These are phyloP conservation scores for Ernsta delagoae DNA, from an alignment of 2,888 invertebrate species.

Conservation along the genomic window DNA sequence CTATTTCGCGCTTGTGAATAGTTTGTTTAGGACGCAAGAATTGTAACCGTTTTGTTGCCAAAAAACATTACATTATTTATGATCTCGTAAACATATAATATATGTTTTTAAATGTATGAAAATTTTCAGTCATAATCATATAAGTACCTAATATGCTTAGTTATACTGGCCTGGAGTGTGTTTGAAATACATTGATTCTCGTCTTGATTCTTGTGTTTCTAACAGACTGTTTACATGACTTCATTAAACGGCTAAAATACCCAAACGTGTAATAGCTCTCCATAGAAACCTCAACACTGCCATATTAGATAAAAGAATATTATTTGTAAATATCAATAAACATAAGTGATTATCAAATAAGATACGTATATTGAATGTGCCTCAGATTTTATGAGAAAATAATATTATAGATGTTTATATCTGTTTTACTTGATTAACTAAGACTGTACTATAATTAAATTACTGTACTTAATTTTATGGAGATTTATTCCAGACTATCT, in stretches of 20 bases:
- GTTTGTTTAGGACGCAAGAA: slow-evolving; percentile 33
- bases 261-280: slow-evolving; percentile 47
- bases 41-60: slow-evolving; percentile 39
- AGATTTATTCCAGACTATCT: slow-evolving; percentile 4
- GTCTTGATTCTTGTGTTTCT: background rate
- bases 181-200: background rate
- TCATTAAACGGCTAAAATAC: slow-evolving; percentile 31
- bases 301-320: slow-evolving; percentile 71
- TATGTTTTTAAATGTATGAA: slow-evolving; percentile 38
- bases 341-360: slow-evolving; percentile 43
- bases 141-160: too few species aligned
- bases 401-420: slow-evolving; percentile 67
- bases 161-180: background rate
- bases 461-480: background rate
- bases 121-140: slow-evolving; percentile 22
- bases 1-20: slow-evolving; percentile 17
- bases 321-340: slow-evolving; percentile 62
- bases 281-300: slow-evolving; percentile 78
- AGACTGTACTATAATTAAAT: slow-evolving; percentile 55
- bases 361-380: slow-evolving; percentile 81
- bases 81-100: slow-evolving; percentile 35
- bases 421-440: slow-evolving; percentile 48
- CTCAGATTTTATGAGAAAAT: slow-evolving; percentile 75
- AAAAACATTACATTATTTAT: slow-evolving; percentile 41
- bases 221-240: slow-evolving; percentile 24